These are phyloP conservation scores for Drosophila siamana DNA, from an alignment of 2,888 invertebrate species.

Conservation along the genomic window DNA sequence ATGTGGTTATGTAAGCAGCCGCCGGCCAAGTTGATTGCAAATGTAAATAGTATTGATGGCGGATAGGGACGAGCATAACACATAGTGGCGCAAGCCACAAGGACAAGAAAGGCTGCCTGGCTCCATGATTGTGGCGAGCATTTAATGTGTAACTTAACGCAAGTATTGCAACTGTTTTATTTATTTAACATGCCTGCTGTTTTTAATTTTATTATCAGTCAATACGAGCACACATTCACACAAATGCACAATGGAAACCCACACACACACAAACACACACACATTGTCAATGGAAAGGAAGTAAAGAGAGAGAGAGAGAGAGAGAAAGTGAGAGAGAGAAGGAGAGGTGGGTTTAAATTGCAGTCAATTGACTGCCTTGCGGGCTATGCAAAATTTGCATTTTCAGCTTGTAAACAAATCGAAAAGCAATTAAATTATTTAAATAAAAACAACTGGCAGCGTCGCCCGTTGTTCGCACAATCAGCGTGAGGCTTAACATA, in stretches of 20 bases:
- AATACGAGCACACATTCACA: constrained; percentile 14
- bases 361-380: constrained; percentile 76
- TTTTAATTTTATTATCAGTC: constrained; percentile 70
- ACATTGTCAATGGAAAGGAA: constrained; percentile 36
- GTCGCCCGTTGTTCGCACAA: constrained; percentile 39
- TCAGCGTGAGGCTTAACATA: constrained; percentile 59
- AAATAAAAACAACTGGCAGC: constrained; percentile 73
- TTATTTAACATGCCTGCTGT: constrained; percentile 40
- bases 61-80: constrained; percentile 6
- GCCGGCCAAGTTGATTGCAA: constrained; percentile 58
- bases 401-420: constrained; percentile 78
- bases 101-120: not conserved
- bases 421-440: constrained; percentile 81
- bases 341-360: constrained; percentile 64
- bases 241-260: constrained; percentile 6
- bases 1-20: constrained; percentile 73
- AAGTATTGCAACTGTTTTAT: constrained; percentile 37
- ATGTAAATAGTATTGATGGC: constrained; percentile 68
- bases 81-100: too few species aligned
- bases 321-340: too few species aligned
- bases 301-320: too few species aligned
- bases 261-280: constrained; percentile 33
- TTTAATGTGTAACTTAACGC: constrained; percentile 26
- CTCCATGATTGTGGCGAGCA: not conserved
- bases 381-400: constrained; percentile 74